Percentiles rank a stretch among this genome's conserved stretches.
phyloP scores from a whole-genome alignment of 2,888 invertebrate genomes.

The Archips crataeganus region DNA sequence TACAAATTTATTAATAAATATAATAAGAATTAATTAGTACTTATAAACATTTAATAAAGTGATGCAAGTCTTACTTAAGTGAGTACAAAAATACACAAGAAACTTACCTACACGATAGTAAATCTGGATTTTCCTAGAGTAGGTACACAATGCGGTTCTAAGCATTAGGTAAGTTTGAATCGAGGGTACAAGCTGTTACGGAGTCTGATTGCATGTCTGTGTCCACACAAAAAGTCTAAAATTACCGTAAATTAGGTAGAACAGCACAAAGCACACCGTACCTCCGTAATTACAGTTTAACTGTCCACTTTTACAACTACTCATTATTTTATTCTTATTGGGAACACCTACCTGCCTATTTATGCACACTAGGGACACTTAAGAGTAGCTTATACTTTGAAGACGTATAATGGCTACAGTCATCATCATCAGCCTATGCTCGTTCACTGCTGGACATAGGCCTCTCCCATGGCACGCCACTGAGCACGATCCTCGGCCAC shows the following conservation, averaged over 20 bases:
- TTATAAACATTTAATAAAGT: too few relatives aligned
- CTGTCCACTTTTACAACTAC: slow-evolving; percentile 32
- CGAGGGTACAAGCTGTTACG: slow-evolving; percentile 38
- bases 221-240: slow-evolving; percentile 42
- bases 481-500: too few relatives aligned
- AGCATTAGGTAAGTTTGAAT: slow-evolving; percentile 32
- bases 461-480: too few relatives aligned
- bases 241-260: slow-evolving; percentile 40
- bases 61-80: too few relatives aligned
- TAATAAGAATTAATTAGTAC: too few relatives aligned
- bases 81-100: neutral
- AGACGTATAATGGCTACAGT: too few relatives aligned
- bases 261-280: slow-evolving; percentile 26
- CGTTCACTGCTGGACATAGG: too few relatives aligned
- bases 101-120: neutral
- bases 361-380: neutral
- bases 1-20: too few relatives aligned
- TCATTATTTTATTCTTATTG: slow-evolving; percentile 24
- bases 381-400: too few relatives aligned
- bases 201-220: slow-evolving; percentile 37
- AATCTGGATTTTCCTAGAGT: neutral
- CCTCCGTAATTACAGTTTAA: slow-evolving; percentile 35
- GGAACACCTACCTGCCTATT: neutral
- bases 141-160: slow-evolving; percentile 17
- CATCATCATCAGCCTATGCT: too few relatives aligned